These are phyloP conservation scores for Ptiloglossa arizonensis DNA, from an alignment of 1,140 invertebrate genomes.

Conservation along the genomic window DNA sequence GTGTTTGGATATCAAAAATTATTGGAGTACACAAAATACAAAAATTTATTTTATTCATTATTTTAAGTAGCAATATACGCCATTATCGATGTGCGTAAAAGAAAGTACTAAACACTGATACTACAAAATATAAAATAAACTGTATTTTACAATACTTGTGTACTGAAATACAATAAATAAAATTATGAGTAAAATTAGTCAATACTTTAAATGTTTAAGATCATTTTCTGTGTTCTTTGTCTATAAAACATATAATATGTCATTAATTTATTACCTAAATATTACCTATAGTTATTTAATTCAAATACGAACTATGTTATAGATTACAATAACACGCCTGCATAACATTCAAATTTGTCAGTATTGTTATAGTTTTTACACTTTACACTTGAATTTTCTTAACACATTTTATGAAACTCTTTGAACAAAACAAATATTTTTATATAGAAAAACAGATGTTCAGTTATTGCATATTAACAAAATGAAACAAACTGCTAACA, in stretches of 20 bases:
- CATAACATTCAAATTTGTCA: not conserved
- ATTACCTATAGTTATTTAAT: conserved; percentile 14
- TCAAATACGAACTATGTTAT: conserved; percentile 15
- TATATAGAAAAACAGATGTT: not conserved
- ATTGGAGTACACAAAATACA: conserved; percentile 39
- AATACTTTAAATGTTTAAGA: conserved; percentile 28
- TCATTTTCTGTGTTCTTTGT: not conserved
- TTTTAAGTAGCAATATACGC: conserved; percentile 54
- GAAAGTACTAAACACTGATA: conserved; percentile 20
- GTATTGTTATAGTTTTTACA: not conserved
- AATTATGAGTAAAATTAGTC: conserved; percentile 15
- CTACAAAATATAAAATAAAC: conserved; percentile 25
- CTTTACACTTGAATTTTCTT: conserved; percentile 19
- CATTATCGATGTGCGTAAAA: conserved; percentile 22
- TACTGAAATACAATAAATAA: conserved; percentile 34
- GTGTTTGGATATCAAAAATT: conserved; percentile 12
- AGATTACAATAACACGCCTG: conserved; percentile 14
- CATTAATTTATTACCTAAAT: conserved; percentile 22
- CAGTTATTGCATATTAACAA: conserved; percentile 2
- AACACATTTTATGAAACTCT: conserved; percentile 5
- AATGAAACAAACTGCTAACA: not conserved
- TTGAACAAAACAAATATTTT: not conserved
- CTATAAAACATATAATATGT: conserved; percentile 21
- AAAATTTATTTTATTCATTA: conserved; percentile 37
- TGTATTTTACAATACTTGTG: conserved; percentile 18